Conservation (phyloP, 2,888 invertebrate species). For the Amphipoea lucens region DNA sequence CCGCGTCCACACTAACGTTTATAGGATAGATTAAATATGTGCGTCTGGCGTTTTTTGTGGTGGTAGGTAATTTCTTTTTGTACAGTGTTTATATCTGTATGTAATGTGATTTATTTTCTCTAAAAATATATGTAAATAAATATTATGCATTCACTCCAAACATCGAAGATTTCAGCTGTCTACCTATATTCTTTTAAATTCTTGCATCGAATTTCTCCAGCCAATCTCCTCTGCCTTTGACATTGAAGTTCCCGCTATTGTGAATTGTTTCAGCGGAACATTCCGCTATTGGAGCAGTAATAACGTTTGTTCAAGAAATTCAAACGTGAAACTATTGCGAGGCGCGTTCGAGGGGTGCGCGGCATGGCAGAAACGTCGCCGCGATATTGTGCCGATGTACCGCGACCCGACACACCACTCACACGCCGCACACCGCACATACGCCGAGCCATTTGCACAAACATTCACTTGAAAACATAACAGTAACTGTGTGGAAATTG, state of each 20-base stretch:
- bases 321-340: constrained; percentile 86
- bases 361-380: constrained; percentile 74
- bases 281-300: constrained; percentile 85
- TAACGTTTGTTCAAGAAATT: constrained; percentile 88
- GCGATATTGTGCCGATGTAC: constrained; percentile 40
- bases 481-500: constrained; percentile 62
- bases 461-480: constrained; percentile 73
- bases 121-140: not conserved
- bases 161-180: constrained; percentile 55
- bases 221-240: constrained; percentile 85
- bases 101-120: not conserved
- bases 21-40: not conserved
- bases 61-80: not conserved
- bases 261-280: constrained; percentile 86
- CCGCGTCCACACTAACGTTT: not conserved
- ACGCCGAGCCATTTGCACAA: constrained; percentile 67
- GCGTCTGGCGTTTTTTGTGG: not conserved
- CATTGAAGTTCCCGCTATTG: constrained; percentile 84
- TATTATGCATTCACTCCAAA: constrained; percentile 38
- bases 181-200: constrained; percentile 72
- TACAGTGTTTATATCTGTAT: not conserved
- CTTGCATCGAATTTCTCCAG: constrained; percentile 72
- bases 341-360: constrained; percentile 71
- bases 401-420: constrained; percentile 28
- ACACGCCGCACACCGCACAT: constrained; percentile 18